Evolutionary conservation across 2,888 invertebrate species (phyloP).

Genomic region (Galerucella nymphaeae): DNA sequence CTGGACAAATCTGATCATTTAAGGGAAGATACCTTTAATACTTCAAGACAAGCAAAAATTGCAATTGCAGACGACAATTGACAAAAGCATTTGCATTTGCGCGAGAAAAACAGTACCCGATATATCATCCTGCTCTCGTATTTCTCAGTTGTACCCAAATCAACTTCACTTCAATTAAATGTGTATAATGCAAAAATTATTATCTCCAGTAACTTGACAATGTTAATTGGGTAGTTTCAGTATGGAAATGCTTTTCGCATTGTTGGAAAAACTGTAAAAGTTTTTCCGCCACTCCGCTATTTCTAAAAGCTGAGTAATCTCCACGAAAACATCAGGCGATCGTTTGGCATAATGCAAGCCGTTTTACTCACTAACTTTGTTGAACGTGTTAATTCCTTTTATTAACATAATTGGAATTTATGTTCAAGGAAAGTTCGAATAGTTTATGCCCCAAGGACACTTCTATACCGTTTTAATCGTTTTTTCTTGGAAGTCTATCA

Average conservation of each 20-base stretch:
- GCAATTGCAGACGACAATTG: too few relatives aligned
- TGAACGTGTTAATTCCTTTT: constrained; percentile 43
- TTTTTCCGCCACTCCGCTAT: background rate
- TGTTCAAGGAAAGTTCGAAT: constrained; percentile 9
- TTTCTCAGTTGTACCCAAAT: too few relatives aligned
- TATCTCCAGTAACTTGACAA: background rate
- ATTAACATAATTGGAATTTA: constrained; percentile 44
- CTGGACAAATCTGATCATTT: too few relatives aligned
- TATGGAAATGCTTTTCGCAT: constrained; percentile 1
- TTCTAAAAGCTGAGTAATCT: constrained; percentile 4
- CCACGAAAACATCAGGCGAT: constrained; percentile 20
- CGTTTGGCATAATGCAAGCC: constrained; percentile 34
- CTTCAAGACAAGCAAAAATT: too few relatives aligned
- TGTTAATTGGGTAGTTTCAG: background rate
- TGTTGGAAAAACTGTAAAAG: constrained; percentile 1
- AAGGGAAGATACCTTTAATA: too few relatives aligned
- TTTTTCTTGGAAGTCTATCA: background rate
- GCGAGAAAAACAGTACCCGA: too few relatives aligned
- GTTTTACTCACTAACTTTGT: constrained; percentile 25
- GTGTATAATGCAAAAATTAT: constrained; percentile 1
- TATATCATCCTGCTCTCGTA: too few relatives aligned
- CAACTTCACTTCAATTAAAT: background rate
- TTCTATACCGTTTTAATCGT: background rate
- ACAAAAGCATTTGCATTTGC: too few relatives aligned
- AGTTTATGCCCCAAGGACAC: background rate